These are phyloP conservation scores for Syngnathus floridae DNA, from an alignment of 2,113 vertebrate genomes.

Conservation along the genomic window DNA sequence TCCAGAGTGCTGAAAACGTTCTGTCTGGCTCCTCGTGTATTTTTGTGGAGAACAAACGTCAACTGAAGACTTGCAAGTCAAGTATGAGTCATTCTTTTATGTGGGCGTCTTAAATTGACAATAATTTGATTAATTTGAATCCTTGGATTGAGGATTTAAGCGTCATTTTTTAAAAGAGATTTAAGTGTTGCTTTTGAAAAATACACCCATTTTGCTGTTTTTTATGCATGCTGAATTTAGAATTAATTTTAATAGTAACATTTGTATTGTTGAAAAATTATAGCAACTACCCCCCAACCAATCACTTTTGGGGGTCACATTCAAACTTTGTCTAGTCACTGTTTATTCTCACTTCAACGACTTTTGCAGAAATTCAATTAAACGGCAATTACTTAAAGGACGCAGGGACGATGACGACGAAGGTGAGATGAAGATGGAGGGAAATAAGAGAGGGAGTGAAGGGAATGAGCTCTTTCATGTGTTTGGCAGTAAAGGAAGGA, in stretches of 20 bases:
- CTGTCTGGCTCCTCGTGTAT: neutral
- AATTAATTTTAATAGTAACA: no score
- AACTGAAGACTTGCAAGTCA: neutral
- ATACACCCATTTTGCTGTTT: no score
- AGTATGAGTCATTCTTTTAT: neutral
- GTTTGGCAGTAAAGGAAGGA: slow-evolving; percentile 49
- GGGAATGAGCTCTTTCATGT: neutral
- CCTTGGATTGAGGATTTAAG: no score
- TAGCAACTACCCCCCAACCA: neutral
- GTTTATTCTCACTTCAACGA: slow-evolving; percentile 75
- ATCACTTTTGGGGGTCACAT: slow-evolving; percentile 61
- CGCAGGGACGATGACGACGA: slow-evolving; percentile 57
- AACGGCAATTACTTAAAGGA: slow-evolving; percentile 76
- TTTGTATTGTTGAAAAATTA: no score
- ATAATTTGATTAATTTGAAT: neutral
- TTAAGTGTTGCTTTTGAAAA: no score
- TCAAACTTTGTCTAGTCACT: slow-evolving; percentile 75
- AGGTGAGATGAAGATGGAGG: slow-evolving; percentile 1
- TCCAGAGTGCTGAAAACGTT: neutral
- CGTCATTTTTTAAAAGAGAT: no score
- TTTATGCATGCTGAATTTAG: no score
- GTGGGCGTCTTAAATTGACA: neutral
- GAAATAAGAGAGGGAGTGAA: neutral
- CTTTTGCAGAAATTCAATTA: slow-evolving; percentile 77
- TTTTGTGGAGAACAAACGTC: neutral